Evolutionary conservation across 1,140 invertebrate genomes (phyloP).

Genomic region (Polypedilum vanderplanki): DNA sequence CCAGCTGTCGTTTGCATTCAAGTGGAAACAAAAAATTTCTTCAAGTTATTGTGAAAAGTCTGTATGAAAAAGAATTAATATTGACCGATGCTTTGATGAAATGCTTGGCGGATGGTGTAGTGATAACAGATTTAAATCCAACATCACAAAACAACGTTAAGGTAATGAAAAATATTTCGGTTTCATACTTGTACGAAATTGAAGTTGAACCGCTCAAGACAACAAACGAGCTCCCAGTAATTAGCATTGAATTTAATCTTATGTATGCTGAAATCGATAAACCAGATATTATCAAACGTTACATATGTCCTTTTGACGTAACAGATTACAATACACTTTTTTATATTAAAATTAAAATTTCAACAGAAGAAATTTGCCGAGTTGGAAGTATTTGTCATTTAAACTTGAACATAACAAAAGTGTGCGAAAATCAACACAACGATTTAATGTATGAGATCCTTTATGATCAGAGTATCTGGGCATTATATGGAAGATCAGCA

Average conservation of each 20-base stretch:
- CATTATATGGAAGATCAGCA: conserved; percentile 78
- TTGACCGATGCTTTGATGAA: conserved; percentile 54
- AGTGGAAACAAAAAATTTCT: conserved; percentile 73
- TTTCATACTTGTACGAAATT: conserved; percentile 79
- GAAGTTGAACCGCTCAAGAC: conserved; percentile 52
- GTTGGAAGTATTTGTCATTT: conserved; percentile 81
- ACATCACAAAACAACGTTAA: conserved; percentile 39
- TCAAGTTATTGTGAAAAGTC: conserved; percentile 66
- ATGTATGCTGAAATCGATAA: conserved; percentile 52
- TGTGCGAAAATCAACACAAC: conserved; percentile 43
- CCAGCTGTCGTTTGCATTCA: conserved; percentile 72
- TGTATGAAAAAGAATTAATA: conserved; percentile 50
- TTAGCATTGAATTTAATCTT: conserved; percentile 63
- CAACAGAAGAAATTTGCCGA: conserved; percentile 78
- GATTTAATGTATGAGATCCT: conserved; percentile 90
- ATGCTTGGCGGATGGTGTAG: conserved; percentile 49
- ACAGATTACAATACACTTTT: conserved; percentile 68
- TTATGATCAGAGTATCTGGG: conserved; percentile 87
- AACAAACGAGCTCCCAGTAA: conserved; percentile 46
- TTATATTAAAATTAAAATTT: conserved; percentile 69
- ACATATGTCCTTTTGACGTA: conserved; percentile 52
- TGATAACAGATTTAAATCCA: conserved; percentile 59
- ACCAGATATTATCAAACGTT: conserved; percentile 46
- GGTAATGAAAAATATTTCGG: conserved; percentile 49
- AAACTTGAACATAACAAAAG: conserved; percentile 62